Conservation (phyloP, 2,888 invertebrate species). For the Euclidia mi region DNA sequence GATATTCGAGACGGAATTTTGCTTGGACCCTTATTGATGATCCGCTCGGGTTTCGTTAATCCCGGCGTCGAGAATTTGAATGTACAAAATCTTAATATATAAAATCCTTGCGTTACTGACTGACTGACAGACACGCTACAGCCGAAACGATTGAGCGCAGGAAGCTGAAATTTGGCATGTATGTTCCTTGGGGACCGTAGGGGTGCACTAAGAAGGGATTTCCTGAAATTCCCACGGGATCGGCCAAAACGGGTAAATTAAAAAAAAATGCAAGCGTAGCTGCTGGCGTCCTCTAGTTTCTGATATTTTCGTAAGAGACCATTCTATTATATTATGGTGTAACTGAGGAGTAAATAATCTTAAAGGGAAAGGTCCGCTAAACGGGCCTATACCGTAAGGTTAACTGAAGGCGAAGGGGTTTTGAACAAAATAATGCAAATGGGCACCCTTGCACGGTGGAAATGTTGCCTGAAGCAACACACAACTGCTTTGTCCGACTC, state of each 20-base stretch:
- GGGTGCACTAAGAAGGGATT: no score
- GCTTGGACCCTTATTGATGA: conserved; percentile 86
- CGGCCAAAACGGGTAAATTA: no score
- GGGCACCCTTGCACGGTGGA: conserved; percentile 57
- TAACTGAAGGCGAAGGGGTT: conserved; percentile 62
- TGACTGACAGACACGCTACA: no score
- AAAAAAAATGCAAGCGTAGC: no score
- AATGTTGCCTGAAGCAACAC: conserved; percentile 59
- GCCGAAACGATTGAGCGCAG: no score
- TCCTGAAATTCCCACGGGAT: no score
- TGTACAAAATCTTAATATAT: conserved; percentile 32
- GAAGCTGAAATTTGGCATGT: no score
- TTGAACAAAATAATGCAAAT: conserved; percentile 72
- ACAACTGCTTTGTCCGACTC: conserved; percentile 66
- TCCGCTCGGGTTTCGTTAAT: conserved; percentile 70
- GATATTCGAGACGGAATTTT: conserved; percentile 86
- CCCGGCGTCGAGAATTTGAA: conserved; percentile 50
- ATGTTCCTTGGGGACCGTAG: no score
- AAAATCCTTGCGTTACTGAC: no score
- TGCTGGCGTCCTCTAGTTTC: no score
- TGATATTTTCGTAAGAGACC: conserved; percentile 25
- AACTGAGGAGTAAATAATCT: conserved; percentile 30
- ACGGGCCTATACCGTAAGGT: conserved; percentile 45
- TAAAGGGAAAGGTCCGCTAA: conserved; percentile 23
- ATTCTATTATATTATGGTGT: conserved; percentile 21